Evolutionary conservation across 2,888 invertebrate species (phyloP), one percentile per base, ranked within the genome.

Genomic region (Cantharis rustica): DNA sequence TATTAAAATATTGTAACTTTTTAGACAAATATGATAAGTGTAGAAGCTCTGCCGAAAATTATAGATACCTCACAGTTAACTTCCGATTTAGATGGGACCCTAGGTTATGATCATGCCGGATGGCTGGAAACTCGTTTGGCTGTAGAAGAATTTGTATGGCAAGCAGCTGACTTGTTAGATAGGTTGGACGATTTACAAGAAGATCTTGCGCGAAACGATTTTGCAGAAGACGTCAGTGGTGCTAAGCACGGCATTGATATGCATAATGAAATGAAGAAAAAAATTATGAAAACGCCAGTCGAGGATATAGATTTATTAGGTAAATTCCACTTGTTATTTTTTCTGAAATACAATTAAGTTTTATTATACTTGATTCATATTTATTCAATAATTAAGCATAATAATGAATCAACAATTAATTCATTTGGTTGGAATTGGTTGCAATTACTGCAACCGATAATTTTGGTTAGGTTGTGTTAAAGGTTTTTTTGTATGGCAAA

Each of bases 51-150:
- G 84, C 92, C 94, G 82, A 98, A 98, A 90, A 94, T 95, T 83
- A 95, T 99, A 87, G 98, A 99, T 89, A 93, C 95, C 77, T 92
- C 95, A 83, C 98, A 99, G 90, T 90, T 99, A 82, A 98, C 98
- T 16, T 89, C 93, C 61, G 98, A 99, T 87, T 93, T 99, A 87
- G 98, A 98, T 85, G 98, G 98, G 64, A 94, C 95, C 23, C 91
- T 98, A 84, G 93, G 93, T 84, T 99, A 99, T 89, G 98, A 99
- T 88, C 98, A 99, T 90, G 93, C 96, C 82, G 96, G 96, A 87
- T 99, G 99, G 99, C 95, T 99, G 85, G 98, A 99, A 86, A 93
- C 97, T 79, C 91, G 99, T 88, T 89, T 98, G 89, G 96, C 97
- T 75, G 92, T 98, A 84, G 98, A 99, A 89, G 97, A 98, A 86